phyloP scores from a whole-genome alignment of 1,140 invertebrate genomes.

The Nixonia krombeini region DNA sequence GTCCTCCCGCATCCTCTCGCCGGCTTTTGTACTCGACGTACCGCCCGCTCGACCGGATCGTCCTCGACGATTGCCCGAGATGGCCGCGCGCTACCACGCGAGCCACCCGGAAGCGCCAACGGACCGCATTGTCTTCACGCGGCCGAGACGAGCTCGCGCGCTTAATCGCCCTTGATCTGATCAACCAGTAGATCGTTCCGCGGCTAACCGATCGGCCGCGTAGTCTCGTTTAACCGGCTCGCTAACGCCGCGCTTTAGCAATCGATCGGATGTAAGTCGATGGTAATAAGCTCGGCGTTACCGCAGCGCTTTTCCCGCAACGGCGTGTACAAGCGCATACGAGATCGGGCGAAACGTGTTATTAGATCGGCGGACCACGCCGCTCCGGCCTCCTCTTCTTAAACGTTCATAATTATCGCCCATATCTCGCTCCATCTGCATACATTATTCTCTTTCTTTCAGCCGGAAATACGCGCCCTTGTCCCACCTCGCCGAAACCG shows the following conservation, averaged over 20 bases:
- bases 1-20: slow-evolving; percentile 14
- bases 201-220: too few relatives aligned
- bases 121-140: slow-evolving; percentile 31
- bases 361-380: slow-evolving; percentile 64
- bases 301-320: too few relatives aligned
- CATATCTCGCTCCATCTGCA: slow-evolving; percentile 56
- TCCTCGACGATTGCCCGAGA: slow-evolving; percentile 40
- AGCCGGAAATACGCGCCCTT: too few relatives aligned
- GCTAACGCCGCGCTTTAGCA: too few relatives aligned
- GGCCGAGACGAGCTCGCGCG: slow-evolving; percentile 16
- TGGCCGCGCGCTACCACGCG: slow-evolving; percentile 33
- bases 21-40: slow-evolving; percentile 20
- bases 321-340: slow-evolving; percentile 26
- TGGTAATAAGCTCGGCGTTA: too few relatives aligned
- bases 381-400: slow-evolving; percentile 44
- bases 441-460: slow-evolving; percentile 52
- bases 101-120: slow-evolving; percentile 14
- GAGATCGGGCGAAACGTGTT: slow-evolving; percentile 52
- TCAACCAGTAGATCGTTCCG: too few relatives aligned
- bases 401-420: slow-evolving; percentile 62
- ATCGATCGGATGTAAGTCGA: too few relatives aligned
- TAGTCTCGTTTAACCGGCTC: too few relatives aligned
- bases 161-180: too few relatives aligned
- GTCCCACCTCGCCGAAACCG: slow-evolving; percentile 31
- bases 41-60: slow-evolving; percentile 9